A percentile compares a stretch with the other conserved stretches of the same genome.
Conservation (phyloP, 2,113 vertebrate species). For the Tetrao urogallus region DNA sequence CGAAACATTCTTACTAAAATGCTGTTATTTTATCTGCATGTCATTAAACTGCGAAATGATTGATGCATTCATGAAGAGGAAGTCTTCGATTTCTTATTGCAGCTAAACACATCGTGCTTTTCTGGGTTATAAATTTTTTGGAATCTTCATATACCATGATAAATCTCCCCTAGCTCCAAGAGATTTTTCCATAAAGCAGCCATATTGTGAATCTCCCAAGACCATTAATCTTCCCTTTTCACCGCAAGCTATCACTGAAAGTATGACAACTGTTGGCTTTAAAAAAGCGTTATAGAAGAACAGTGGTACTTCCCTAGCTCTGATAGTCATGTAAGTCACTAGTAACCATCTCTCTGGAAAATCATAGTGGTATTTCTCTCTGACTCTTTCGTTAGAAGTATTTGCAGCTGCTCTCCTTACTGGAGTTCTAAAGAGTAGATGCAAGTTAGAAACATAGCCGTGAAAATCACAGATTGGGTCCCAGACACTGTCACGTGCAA, state of each 20-base stretch:
- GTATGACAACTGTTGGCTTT: neutral
- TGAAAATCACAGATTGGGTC: neutral
- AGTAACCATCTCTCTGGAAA: neutral
- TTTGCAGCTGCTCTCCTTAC: neutral
- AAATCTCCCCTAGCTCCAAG: neutral
- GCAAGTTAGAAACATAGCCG: neutral
- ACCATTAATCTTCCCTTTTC: neutral
- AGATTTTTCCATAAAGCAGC: neutral
- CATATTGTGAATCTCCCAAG: neutral
- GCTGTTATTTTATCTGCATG: neutral
- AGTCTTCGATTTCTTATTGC: neutral
- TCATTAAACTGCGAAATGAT: neutral
- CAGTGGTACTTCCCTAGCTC: neutral
- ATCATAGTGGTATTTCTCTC: neutral
- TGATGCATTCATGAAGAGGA: neutral
- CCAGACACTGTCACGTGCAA: neutral
- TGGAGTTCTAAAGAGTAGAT: neutral
- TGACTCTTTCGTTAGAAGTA: neutral
- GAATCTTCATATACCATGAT: neutral
- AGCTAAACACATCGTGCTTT: neutral
- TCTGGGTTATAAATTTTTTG: neutral
- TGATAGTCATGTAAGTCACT: rapidly evolving
- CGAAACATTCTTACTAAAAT: neutral
- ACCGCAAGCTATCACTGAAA: neutral
- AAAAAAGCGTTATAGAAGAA: neutral